Percentiles rank a stretch among this genome's conserved stretches.
phyloP scores from a whole-genome alignment of 1,140 invertebrate genomes.

The Halesus radiatus region DNA sequence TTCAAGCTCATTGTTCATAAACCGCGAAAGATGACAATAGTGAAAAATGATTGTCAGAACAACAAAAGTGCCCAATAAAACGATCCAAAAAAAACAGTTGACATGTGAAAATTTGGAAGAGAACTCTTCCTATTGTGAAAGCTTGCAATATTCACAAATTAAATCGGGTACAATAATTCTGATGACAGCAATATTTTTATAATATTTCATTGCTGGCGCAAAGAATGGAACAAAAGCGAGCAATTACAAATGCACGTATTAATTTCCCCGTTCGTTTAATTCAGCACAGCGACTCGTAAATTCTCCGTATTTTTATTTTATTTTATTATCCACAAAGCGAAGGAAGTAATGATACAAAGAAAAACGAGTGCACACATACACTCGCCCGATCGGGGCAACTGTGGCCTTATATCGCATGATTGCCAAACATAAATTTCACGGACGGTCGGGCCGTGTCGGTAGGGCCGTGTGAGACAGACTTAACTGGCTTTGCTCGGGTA shows the following conservation, averaged over 20 bases:
- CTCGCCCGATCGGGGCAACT: not conserved
- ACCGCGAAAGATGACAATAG: no score
- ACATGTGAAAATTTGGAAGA: no score
- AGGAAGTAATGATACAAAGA: conserved; percentile 47
- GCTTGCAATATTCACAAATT: no score
- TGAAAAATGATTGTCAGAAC: no score
- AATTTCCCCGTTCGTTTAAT: conserved; percentile 56
- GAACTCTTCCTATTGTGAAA: no score
- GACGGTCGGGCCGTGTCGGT: conserved; percentile 4
- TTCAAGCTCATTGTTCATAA: conserved; percentile 7
- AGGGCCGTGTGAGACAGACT: not conserved
- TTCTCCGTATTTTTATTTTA: conserved; percentile 48
- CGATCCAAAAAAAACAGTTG: no score
- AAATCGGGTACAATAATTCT: no score
- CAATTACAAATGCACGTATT: conserved; percentile 53
- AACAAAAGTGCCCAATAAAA: no score
- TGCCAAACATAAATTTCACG: conserved; percentile 54
- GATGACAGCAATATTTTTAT: no score
- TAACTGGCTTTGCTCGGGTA: not conserved
- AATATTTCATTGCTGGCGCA: no score
- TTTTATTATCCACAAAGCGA: conserved; percentile 50
- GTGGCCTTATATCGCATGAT: conserved; percentile 51
- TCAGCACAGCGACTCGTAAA: conserved; percentile 53
- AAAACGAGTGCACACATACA: conserved; percentile 29
- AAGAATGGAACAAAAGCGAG: conserved; percentile 32